These are phyloP conservation scores for Tachysurus vachellii DNA, from an alignment of 2,113 vertebrate species.

Conservation along the genomic window DNA sequence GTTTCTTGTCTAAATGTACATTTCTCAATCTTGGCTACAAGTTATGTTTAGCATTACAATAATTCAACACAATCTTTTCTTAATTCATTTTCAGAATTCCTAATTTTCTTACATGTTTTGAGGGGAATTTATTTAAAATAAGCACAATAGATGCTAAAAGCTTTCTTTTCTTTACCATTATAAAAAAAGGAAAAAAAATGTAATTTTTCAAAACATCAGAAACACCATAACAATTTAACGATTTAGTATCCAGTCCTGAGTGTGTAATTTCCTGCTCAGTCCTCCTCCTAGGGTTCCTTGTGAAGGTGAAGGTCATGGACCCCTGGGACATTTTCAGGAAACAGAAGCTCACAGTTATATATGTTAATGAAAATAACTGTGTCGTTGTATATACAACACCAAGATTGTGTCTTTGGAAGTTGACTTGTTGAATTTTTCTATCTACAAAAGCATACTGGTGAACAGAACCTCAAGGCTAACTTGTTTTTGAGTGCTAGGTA, in stretches of 20 bases:
- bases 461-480: slow-evolving; percentile 3
- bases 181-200: not conserved
- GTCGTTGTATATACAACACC: slow-evolving; percentile 50
- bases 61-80: slow-evolving; percentile 24
- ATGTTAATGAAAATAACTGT: slow-evolving; percentile 56
- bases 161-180: not conserved
- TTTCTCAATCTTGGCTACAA: slow-evolving; percentile 4
- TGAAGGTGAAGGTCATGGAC: slow-evolving; percentile 57
- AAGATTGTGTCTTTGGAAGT: slow-evolving; percentile 30
- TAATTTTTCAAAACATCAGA: slow-evolving; percentile 27
- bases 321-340: slow-evolving; percentile 58
- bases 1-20: not conserved
- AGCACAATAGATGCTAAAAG: not conserved
- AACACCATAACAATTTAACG: slow-evolving; percentile 45
- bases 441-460: slow-evolving; percentile 29
- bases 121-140: not conserved
- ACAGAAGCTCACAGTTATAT: slow-evolving; percentile 45
- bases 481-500: not conserved
- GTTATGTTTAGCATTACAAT: slow-evolving; percentile 3
- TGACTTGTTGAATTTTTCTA: slow-evolving; percentile 36
- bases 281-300: slow-evolving; percentile 30
- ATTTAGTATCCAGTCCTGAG: slow-evolving; percentile 50
- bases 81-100: not conserved
- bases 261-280: slow-evolving; percentile 54
- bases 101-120: not conserved